A percentile compares a stretch with the other conserved stretches of the same genome.
Conservation (phyloP, 2,113 vertebrate genomes). For the Pangasianodon hypophthalmus region DNA sequence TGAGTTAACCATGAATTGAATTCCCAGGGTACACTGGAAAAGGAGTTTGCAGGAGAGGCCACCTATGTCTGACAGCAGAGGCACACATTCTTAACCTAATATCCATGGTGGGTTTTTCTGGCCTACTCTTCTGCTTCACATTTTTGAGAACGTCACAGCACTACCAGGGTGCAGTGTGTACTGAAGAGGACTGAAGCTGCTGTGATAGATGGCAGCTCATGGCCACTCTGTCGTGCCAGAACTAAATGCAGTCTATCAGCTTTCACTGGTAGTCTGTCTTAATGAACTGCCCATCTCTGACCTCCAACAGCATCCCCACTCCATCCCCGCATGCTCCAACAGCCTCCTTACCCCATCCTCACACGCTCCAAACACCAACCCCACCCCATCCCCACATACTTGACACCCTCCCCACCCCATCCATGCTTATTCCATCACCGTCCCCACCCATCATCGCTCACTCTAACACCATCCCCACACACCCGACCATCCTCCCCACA, state of each 20-base stretch:
- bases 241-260: not conserved
- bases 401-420: not conserved
- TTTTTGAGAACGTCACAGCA: not conserved
- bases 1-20: not conserved
- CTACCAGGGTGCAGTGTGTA: not conserved
- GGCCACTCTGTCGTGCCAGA: not conserved
- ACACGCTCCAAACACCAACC: not conserved
- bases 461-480: not conserved
- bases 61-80: not conserved
- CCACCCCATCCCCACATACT: not conserved
- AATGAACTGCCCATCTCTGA: constrained; percentile 1
- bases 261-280: not conserved
- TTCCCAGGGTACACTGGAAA: not conserved
- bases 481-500: not conserved
- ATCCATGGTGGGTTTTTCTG: not conserved
- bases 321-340: not conserved
- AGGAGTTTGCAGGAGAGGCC: not conserved
- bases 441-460: not conserved
- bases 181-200: not conserved
- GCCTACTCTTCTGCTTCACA: not conserved
- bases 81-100: constrained; percentile 6
- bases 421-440: too few relatives aligned
- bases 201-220: constrained; percentile 8
- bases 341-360: not conserved
- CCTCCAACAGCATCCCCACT: not conserved